Evolutionary conservation across 1,140 invertebrate species (phyloP).

Genomic region (Saccostrea echinata): DNA sequence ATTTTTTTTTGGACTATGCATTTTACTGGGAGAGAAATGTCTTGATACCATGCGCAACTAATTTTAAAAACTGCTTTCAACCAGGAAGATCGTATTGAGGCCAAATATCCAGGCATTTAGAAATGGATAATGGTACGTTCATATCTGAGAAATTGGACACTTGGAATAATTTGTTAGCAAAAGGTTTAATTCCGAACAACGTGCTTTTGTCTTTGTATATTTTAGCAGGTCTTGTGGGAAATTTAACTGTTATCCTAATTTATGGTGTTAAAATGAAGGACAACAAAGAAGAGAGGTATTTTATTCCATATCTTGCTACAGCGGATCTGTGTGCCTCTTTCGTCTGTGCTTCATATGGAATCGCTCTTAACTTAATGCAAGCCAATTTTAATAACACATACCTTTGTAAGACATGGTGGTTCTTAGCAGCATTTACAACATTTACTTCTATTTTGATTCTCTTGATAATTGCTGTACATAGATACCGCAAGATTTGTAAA

Average conservation of each 20-base stretch:
- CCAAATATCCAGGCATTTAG: too few species aligned
- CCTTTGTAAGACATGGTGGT: constrained; percentile 42
- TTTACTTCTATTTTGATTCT: constrained; percentile 35
- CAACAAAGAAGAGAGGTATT: constrained; percentile 36
- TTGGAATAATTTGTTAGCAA: constrained; percentile 32
- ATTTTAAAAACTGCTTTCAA: background rate
- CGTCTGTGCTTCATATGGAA: constrained; percentile 31
- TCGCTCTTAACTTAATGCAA: constrained; percentile 21
- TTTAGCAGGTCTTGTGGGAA: constrained; percentile 19
- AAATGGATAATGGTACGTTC: background rate
- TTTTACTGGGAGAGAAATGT: too few species aligned
- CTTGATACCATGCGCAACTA: too few species aligned
- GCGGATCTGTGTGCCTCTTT: constrained; percentile 26
- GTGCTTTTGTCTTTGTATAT: constrained; percentile 40
- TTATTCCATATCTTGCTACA: constrained; percentile 41
- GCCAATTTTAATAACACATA: constrained; percentile 15
- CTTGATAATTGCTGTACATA: constrained; percentile 41
- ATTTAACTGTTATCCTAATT: constrained; percentile 36
- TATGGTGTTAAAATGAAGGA: background rate
- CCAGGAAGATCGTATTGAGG: background rate
- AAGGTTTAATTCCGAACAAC: background rate
- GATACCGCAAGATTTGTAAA: constrained; percentile 40
- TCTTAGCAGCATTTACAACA: constrained; percentile 29
- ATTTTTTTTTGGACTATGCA: too few species aligned
- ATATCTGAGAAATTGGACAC: constrained; percentile 4